Conservation (phyloP, 2,797 vertebrate genomes). For the Otolemur crassicaudatus region DNA sequence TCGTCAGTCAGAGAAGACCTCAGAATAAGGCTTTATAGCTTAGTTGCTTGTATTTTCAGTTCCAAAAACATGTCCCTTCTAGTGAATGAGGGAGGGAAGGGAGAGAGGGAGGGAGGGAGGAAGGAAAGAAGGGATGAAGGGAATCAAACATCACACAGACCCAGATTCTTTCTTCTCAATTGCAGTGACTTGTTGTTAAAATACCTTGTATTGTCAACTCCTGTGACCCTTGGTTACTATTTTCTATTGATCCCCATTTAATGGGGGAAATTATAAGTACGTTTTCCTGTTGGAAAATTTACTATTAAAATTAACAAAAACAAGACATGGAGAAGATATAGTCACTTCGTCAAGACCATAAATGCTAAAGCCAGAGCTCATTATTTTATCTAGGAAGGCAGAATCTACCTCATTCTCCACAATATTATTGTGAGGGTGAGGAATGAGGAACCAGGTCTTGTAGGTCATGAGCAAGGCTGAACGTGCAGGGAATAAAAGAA, state of each 20-base stretch:
- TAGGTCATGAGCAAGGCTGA: background rate
- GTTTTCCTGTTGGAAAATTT: slow-evolving; percentile 43
- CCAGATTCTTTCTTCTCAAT: background rate
- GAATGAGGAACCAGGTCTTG: background rate
- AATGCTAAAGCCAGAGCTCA: background rate
- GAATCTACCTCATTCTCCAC: background rate
- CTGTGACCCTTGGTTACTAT: background rate
- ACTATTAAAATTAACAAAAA: slow-evolving; percentile 38
- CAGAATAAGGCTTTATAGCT: background rate
- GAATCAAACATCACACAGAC: background rate
- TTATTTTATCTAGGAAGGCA: slow-evolving; percentile 14
- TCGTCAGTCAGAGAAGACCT: background rate
- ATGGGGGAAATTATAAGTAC: background rate
- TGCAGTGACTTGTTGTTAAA: background rate
- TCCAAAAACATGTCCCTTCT: background rate
- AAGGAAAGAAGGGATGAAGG: background rate
- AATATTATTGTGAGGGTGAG: background rate
- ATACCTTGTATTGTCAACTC: background rate
- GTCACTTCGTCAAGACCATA: background rate
- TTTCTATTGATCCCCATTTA: background rate
- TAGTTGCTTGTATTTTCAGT: slow-evolving; percentile 6
- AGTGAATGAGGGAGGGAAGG: background rate
- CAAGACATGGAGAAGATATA: background rate
- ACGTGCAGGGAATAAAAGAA: background rate
- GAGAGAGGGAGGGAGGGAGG: background rate